Conservation (phyloP, 37 sponge, comb jelly and placozoan species). For the Spongilla lacustris region DNA sequence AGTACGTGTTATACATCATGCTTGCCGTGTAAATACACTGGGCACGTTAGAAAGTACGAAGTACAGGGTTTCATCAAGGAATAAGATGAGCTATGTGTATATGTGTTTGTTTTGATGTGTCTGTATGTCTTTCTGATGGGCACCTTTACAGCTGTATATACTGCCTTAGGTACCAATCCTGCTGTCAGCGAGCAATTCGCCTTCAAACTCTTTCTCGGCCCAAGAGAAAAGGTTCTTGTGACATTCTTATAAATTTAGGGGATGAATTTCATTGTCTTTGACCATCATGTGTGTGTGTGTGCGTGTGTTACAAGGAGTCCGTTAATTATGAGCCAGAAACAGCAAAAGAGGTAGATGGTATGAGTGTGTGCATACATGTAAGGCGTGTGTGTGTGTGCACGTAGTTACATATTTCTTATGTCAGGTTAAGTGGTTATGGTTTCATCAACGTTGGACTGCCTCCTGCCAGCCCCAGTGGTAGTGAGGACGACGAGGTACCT, state of each 20-base stretch:
- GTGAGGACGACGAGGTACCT: constrained; percentile 62
- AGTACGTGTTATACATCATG: too few relatives aligned
- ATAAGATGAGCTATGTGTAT: neutral
- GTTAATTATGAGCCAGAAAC: constrained; percentile 56
- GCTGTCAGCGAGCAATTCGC: constrained; percentile 69
- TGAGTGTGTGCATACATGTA: neutral
- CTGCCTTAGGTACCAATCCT: constrained; percentile 56
- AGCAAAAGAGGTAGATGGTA: constrained; percentile 65
- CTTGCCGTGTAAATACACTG: too few relatives aligned
- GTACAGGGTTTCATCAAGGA: too few relatives aligned
- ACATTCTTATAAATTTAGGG: too few relatives aligned
- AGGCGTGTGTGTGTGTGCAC: neutral
- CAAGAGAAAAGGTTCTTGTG: constrained; percentile 5
- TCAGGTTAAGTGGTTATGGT: constrained; percentile 90
- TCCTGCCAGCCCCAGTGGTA: constrained; percentile 83
- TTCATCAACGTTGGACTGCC: constrained; percentile 90
- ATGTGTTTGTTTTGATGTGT: neutral
- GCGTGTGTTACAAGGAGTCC: constrained; percentile 11
- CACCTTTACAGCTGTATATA: neutral
- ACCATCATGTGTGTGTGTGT: constrained; percentile 1
- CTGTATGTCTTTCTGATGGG: neutral
- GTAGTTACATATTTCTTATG: too few relatives aligned
- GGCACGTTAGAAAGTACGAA: too few relatives aligned
- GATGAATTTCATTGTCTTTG: neutral
- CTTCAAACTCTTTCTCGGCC: constrained; percentile 48